Base-by-base conservation (phyloP, 2,888 invertebrate genomes). In the Cenopis cana region DNA sequence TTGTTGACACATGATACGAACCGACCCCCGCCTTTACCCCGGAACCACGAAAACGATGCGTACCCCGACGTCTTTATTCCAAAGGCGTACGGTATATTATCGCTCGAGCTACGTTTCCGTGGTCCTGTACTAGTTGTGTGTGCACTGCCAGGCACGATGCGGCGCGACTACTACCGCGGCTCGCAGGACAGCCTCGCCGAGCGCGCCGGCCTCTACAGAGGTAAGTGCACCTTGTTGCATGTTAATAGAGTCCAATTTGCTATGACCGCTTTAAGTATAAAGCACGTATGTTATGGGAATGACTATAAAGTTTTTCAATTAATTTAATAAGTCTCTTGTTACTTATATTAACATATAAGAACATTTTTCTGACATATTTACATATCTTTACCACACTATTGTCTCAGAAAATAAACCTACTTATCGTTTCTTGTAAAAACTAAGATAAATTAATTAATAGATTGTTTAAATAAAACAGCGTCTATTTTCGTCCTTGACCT, bases 161-260 rank as follows among this genome's bases (percentile, higher is more conserved):
- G 97, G 93, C 95, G 97, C 88, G 97, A 98, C 94, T 97, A 97
- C 95, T 97, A 97, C 94, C 95, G 97, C 94, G 97, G 98, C 88
- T 98, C 97, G 78, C 97, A 97, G 94, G 98, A 98, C 94, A 97
- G 97, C 90, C 95, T 98, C 84, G 96, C 97, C 81, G 95, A 95
- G 83, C 94, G 95, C 76, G 95, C 95, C 81, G 94, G 95, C 80
- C 94, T 96, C 85, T 95, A 96, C 86, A 94, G 96, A 95, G 97
- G 97, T 96, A 95, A 94, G 79, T 76, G 67, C 71, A n/a, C 24
- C 61, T 49, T 62, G 41, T 67, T 17, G 67, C 67, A 67, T 67
- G 67, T 29, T 33, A 24, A 41, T 59, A 62, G 0, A 36, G 20
- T 54, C 12, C n/a, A 41, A 18, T 20, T 41, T 41, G n/a, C 24